phyloP scores from a whole-genome alignment of 2,113 vertebrate genomes.

The Hirundichthys speculiger region DNA sequence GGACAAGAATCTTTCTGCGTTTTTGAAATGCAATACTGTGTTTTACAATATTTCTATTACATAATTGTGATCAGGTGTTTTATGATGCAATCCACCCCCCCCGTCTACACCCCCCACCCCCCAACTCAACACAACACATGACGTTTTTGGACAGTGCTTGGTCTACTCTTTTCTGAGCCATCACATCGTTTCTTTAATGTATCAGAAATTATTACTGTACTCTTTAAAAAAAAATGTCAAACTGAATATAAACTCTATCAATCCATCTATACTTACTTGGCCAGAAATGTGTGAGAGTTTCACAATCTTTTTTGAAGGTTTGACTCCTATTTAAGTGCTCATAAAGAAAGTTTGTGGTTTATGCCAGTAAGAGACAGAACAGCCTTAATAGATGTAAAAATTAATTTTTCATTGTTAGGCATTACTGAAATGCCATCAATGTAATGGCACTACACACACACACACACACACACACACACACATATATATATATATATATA shows the following conservation, averaged over 20 bases:
- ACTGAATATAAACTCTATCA: conserved; percentile 91
- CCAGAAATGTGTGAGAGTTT: conserved; percentile 85
- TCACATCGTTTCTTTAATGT: conserved; percentile 98
- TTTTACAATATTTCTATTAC: conserved; percentile 98
- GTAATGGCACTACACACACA: no score
- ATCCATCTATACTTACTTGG: conserved; percentile 87
- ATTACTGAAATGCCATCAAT: no score
- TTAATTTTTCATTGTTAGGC: not conserved
- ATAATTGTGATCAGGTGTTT: conserved; percentile 95
- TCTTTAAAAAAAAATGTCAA: conserved; percentile 96
- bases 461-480: no score
- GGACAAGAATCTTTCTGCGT: conserved; percentile 94
- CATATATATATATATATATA: no score
- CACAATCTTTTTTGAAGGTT: conserved; percentile 49
- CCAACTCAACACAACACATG: no score
- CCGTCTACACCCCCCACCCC: no score
- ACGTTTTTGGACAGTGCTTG: no score
- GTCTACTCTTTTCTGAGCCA: conserved; percentile 81
- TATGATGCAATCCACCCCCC: conserved; percentile 65
- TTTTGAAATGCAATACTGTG: conserved; percentile 96
- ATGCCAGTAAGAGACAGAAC: conserved; percentile 42
- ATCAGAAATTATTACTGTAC: conserved; percentile 99
- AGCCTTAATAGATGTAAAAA: conserved; percentile 68
- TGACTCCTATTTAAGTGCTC: conserved; percentile 46
- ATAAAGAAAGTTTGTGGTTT: no score